phyloP scores from a whole-genome alignment of 1,140 invertebrate species.

The Hyles vespertilio region DNA sequence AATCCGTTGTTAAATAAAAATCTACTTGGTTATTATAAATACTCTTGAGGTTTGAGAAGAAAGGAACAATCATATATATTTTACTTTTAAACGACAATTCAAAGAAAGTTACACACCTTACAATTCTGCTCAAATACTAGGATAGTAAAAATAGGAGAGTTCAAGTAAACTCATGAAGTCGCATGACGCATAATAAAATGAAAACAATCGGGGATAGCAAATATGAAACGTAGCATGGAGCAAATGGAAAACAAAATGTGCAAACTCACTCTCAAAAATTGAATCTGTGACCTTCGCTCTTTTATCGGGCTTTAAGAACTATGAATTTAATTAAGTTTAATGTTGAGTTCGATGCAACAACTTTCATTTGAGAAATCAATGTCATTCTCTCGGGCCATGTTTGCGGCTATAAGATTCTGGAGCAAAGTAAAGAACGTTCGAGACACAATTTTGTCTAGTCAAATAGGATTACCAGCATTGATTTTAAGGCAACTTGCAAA shows the following conservation, averaged over 20 bases:
- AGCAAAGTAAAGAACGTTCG: no score
- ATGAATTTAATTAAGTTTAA: constrained; percentile 27
- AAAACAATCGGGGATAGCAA: not conserved
- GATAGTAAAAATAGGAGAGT: no score
- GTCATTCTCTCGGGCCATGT: constrained; percentile 16
- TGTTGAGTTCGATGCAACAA: constrained; percentile 19
- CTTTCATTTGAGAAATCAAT: constrained; percentile 33
- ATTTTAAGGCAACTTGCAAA: constrained; percentile 27
- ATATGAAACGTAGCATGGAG: not conserved
- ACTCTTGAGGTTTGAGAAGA: no score
- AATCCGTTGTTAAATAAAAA: no score
- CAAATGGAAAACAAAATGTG: constrained; percentile 15
- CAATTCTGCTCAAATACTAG: not conserved
- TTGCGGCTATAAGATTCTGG: not conserved
- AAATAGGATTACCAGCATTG: no score
- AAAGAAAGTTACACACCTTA: not conserved
- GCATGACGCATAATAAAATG: not conserved
- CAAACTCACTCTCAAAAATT: constrained; percentile 34
- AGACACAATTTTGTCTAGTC: no score
- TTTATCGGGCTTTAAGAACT: constrained; percentile 25
- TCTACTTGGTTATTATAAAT: no score
- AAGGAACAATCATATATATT: no score
- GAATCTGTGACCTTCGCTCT: constrained; percentile 34
- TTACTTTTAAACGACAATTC: not conserved
- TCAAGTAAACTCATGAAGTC: no score